Evolutionary conservation across 2,888 invertebrate genomes (phyloP).

Genomic region (Orchestes rusci): DNA sequence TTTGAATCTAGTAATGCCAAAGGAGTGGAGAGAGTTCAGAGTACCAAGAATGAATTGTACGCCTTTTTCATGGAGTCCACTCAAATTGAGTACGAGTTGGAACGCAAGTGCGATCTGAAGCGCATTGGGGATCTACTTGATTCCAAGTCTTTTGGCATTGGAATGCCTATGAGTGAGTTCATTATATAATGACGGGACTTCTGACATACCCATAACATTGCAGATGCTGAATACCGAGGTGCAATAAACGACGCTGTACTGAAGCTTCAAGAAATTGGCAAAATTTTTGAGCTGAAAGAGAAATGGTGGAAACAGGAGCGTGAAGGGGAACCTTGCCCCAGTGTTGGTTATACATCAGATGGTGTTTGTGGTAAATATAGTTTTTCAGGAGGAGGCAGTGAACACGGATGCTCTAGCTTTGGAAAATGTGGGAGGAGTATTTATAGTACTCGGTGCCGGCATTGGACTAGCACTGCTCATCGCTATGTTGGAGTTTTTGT

Average conservation of each 20-base stretch:
- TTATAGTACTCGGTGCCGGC: slow-evolving; percentile 73
- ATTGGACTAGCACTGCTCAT: slow-evolving; percentile 63
- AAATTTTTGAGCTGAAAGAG: slow-evolving; percentile 70
- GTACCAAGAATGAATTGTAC: slow-evolving; percentile 70
- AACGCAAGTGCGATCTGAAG: slow-evolving; percentile 76
- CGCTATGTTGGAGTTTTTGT: slow-evolving; percentile 74
- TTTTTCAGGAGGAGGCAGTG: slow-evolving; percentile 17
- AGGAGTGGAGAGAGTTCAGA: slow-evolving; percentile 66
- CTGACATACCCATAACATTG: too few species aligned
- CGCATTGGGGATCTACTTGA: slow-evolving; percentile 77
- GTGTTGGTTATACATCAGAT: slow-evolving; percentile 23
- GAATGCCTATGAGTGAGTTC: slow-evolving; percentile 77
- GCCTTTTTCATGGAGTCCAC: slow-evolving; percentile 97
- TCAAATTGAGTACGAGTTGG: slow-evolving; percentile 84
- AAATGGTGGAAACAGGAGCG: slow-evolving; percentile 84
- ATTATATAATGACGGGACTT: too few species aligned
- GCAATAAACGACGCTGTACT: slow-evolving; percentile 81
- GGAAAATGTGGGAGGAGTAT: slow-evolving; percentile 86
- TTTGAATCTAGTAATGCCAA: slow-evolving; percentile 65
- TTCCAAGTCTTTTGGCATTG: slow-evolving; percentile 90
- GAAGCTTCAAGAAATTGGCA: slow-evolving; percentile 82
- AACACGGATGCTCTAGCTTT: slow-evolving; percentile 53
- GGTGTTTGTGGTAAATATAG: background rate
- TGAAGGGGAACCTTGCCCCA: slow-evolving; percentile 33
- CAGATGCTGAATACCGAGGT: slow-evolving; percentile 70